Conservation (phyloP, 1,140 invertebrate species). For the Teleogryllus occipitalis region DNA sequence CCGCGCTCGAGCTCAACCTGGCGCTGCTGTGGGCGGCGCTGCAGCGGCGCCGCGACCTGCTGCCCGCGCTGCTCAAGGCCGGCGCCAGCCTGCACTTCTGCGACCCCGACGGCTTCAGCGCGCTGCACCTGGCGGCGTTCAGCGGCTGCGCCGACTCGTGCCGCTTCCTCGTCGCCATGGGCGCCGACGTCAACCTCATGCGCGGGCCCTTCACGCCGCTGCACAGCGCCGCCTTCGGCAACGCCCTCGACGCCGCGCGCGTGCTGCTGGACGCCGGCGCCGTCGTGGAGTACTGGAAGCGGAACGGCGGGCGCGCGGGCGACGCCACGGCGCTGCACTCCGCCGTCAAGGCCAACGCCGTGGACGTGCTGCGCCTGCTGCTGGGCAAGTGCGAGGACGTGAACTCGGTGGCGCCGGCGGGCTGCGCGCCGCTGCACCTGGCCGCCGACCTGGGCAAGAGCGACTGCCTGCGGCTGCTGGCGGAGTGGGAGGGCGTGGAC, state of each 20-base stretch:
- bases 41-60: conserved; percentile 52
- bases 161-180: conserved; percentile 55
- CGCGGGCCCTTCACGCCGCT: conserved; percentile 61
- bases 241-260: conserved; percentile 60
- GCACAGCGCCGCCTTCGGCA: conserved; percentile 73
- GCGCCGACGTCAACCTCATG: conserved; percentile 52
- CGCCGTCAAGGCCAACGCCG: conserved; percentile 62
- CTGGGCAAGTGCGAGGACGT: conserved; percentile 59
- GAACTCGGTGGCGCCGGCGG: conserved; percentile 57
- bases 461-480: conserved; percentile 55
- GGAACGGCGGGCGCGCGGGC: conserved; percentile 39
- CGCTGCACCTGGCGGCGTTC: conserved; percentile 66
- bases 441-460: conserved; percentile 64
- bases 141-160: conserved; percentile 63
- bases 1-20: conserved; percentile 52
- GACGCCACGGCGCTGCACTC: conserved; percentile 70
- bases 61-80: conserved; percentile 47
- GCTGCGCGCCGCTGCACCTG: conserved; percentile 66
- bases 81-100: conserved; percentile 60
- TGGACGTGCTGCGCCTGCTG: conserved; percentile 62
- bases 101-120: conserved; percentile 57
- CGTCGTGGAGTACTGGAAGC: conserved; percentile 41
- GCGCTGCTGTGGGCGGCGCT: conserved; percentile 62
- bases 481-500: conserved; percentile 55
- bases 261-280: conserved; percentile 58